Percentiles rank a stretch among this genome's conserved stretches.
These are phyloP conservation scores for Drosophila ambigua DNA, from an alignment of 1,140 invertebrate genomes.

Conservation along the genomic window DNA sequence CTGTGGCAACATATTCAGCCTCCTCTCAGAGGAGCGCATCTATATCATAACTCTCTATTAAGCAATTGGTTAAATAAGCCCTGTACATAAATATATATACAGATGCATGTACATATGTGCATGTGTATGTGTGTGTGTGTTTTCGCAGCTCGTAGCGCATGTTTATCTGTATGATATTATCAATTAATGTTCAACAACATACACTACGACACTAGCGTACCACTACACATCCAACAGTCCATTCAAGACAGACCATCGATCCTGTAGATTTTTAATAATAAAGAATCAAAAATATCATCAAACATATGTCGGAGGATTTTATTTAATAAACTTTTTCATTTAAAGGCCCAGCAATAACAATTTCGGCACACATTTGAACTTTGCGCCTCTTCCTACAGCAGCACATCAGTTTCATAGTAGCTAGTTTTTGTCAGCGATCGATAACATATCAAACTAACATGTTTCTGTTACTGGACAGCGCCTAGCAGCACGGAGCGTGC, in stretches of 20 bases:
- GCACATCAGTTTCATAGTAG: too few relatives aligned
- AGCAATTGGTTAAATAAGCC: constrained; percentile 11
- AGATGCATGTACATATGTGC: constrained; percentile 7
- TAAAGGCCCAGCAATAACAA: too few relatives aligned
- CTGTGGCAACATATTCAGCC: constrained; percentile 53
- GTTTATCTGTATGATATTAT: constrained; percentile 36
- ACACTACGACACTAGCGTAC: constrained; percentile 6
- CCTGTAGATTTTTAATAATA: constrained; percentile 65
- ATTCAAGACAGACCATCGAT: constrained; percentile 4
- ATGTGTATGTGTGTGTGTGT: constrained; percentile 18
- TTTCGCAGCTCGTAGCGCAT: constrained; percentile 32
- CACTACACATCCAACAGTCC: constrained; percentile 2
- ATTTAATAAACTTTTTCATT: not conserved
- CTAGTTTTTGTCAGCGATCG: too few relatives aligned
- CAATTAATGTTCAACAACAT: constrained; percentile 21
- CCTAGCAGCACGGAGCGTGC: too few relatives aligned
- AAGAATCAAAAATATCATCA: constrained; percentile 48
- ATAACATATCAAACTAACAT: too few relatives aligned
- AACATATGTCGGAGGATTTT: not conserved
- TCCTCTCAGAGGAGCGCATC: constrained; percentile 49
- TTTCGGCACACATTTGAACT: too few relatives aligned
- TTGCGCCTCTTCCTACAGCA: too few relatives aligned
- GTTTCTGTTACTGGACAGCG: too few relatives aligned
- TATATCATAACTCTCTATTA: constrained; percentile 7
- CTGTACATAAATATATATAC: constrained; percentile 21